These are phyloP conservation scores for Harpalus rufipes DNA, from an alignment of 2,888 invertebrate species.

Conservation along the genomic window DNA sequence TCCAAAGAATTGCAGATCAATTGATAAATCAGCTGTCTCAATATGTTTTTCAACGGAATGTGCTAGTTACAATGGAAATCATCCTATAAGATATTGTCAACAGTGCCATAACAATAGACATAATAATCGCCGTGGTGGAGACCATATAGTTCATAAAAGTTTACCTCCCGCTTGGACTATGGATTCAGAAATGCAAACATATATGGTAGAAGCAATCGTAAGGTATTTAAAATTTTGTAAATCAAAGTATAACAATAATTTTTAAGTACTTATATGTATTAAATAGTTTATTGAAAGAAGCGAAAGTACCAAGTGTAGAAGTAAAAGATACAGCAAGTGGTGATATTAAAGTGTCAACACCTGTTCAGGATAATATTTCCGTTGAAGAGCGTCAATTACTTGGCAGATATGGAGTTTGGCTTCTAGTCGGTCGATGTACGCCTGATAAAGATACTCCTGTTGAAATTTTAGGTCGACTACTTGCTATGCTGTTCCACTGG, in stretches of 20 bases:
- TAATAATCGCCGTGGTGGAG: constrained; percentile 90
- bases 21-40: constrained; percentile 94
- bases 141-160: constrained; percentile 94
- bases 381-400: constrained; percentile 93
- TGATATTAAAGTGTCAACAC: constrained; percentile 74
- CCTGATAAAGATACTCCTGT: constrained; percentile 88
- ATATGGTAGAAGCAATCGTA: constrained; percentile 96
- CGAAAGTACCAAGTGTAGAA: constrained; percentile 89
- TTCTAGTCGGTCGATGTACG: constrained; percentile 95
- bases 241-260: neutral
- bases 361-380: constrained; percentile 84
- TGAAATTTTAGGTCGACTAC: constrained; percentile 91
- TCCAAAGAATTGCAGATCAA: constrained; percentile 92
- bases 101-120: constrained; percentile 94
- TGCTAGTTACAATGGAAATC: constrained; percentile 96
- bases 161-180: constrained; percentile 93
- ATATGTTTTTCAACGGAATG: constrained; percentile 99
- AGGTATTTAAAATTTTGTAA: constrained; percentile 79
- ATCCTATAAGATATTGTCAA: constrained; percentile 95
- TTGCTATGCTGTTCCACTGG: constrained; percentile 99
- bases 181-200: constrained; percentile 94
- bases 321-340: constrained; percentile 77
- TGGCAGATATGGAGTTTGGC: constrained; percentile 97
- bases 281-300: constrained; percentile 91
- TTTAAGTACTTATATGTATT: neutral